Evolutionary conservation across 2,797 vertebrate species (phyloP).

Genomic region (Salmo trutta): DNA sequence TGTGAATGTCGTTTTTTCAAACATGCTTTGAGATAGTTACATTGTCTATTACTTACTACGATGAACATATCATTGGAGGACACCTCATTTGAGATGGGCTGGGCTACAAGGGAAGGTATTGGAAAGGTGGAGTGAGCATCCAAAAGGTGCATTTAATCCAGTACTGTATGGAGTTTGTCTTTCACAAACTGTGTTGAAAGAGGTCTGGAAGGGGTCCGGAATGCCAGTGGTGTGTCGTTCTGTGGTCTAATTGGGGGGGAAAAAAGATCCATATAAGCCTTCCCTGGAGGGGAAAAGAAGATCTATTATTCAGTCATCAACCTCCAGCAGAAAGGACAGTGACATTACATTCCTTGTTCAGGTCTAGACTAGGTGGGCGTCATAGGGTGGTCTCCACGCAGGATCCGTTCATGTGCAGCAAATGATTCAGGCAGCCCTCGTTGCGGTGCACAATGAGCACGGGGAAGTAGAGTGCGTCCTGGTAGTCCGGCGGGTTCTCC

Average conservation of each 20-base stretch:
- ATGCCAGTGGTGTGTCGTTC: background rate
- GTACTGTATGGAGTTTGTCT: background rate
- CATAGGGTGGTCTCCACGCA: conserved; percentile 78
- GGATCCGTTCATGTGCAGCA: conserved; percentile 90
- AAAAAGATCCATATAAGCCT: conserved; percentile 9
- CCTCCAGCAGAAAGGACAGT: background rate
- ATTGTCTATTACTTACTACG: background rate
- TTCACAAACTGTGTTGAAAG: background rate
- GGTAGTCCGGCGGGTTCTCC: conserved; percentile 90
- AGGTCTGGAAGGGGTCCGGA: background rate
- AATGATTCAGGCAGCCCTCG: conserved; percentile 92
- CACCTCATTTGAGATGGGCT: background rate
- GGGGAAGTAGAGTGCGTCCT: conserved; percentile 92
- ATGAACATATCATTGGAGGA: background rate
- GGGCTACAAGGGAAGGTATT: conserved; percentile 3
- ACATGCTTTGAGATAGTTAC: conserved; percentile 9
- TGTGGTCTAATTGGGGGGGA: conserved; percentile 15
- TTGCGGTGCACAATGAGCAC: conserved; percentile 95
- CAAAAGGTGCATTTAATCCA: conserved; percentile 1
- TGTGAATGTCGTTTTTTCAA: conserved; percentile 6
- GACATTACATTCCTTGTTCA: conserved; percentile 14
- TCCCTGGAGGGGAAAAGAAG: background rate
- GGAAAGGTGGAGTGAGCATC: background rate
- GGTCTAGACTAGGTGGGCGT: conserved; percentile 2
- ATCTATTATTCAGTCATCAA: background rate